Percentiles rank a stretch among this genome's conserved stretches.
Evolutionary conservation across 2,888 invertebrate species (phyloP).

Genomic region (Muscina levida): DNA sequence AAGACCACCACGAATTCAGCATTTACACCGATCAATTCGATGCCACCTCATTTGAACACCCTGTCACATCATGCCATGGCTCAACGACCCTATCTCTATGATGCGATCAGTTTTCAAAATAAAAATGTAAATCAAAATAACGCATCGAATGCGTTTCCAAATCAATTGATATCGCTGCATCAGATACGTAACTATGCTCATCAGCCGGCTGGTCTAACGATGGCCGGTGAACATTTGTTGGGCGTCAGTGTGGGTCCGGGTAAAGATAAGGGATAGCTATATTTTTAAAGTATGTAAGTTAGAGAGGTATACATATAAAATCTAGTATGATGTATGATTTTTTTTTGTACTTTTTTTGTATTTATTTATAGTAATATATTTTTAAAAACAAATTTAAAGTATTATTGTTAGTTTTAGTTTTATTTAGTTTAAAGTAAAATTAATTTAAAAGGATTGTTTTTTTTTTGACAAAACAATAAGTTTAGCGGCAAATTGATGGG

Average conservation of each 20-base stretch:
- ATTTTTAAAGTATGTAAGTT: slow-evolving; percentile 73
- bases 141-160: slow-evolving; percentile 86
- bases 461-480: too few relatives aligned
- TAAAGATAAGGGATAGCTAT: slow-evolving; percentile 79
- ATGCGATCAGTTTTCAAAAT: slow-evolving; percentile 94
- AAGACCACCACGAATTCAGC: slow-evolving; percentile 89
- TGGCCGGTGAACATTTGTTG: slow-evolving; percentile 86
- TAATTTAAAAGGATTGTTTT: too few relatives aligned
- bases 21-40: slow-evolving; percentile 95
- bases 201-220: slow-evolving; percentile 87
- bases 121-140: slow-evolving; percentile 84
- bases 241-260: slow-evolving; percentile 80
- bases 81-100: slow-evolving; percentile 93
- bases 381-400: not conserved
- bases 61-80: slow-evolving; percentile 86
- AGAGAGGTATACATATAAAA: slow-evolving; percentile 6
- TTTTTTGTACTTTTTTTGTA: slow-evolving; percentile 2
- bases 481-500: too few relatives aligned
- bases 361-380: not conserved
- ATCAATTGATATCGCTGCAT: slow-evolving; percentile 96
- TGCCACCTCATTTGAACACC: slow-evolving; percentile 87
- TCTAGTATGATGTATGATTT: slow-evolving; percentile 7
- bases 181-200: slow-evolving; percentile 98
- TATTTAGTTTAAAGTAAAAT: too few relatives aligned
- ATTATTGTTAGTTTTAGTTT: slow-evolving; percentile 1